These are phyloP conservation scores for Drosophila fulvimacula DNA, from an alignment of 2,888 invertebrate genomes.

Conservation along the genomic window DNA sequence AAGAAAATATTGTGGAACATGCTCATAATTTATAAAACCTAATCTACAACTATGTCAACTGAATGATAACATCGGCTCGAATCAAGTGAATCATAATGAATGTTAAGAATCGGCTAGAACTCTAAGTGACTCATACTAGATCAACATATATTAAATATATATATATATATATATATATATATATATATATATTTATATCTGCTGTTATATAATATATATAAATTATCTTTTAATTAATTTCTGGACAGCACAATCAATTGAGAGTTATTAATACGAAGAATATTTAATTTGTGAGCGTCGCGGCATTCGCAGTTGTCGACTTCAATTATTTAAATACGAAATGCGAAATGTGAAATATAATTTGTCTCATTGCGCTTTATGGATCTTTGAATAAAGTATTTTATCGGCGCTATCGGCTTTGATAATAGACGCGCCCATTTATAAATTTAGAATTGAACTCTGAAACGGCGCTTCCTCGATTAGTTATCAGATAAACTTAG, in stretches of 20 bases:
- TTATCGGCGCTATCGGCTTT: conserved; percentile 66
- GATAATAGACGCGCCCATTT: conserved; percentile 36
- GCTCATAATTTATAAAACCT: conserved; percentile 4
- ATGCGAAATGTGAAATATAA: conserved; percentile 51
- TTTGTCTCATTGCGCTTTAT: conserved; percentile 65
- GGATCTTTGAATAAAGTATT: conserved; percentile 62
- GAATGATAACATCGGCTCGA: conserved; percentile 30
- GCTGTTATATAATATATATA: too few relatives aligned
- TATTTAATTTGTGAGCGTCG: not conserved
- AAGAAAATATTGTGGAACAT: conserved; percentile 1
- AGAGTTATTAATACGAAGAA: conserved; percentile 24
- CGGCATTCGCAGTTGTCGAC: conserved; percentile 1
- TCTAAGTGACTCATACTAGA: conserved; percentile 30
- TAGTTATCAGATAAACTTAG: conserved; percentile 52
- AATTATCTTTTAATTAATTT: conserved; percentile 29
- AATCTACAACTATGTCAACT: conserved; percentile 11
- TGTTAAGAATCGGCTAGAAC: not conserved
- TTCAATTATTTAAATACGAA: conserved; percentile 41
- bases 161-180: not conserved
- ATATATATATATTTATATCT: conserved; percentile 2
- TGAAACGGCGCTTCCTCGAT: conserved; percentile 50
- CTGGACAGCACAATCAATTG: conserved; percentile 21
- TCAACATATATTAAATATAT: not conserved
- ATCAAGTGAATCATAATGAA: conserved; percentile 30
- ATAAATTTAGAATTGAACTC: conserved; percentile 23